phyloP scores from a whole-genome alignment of 2,888 invertebrate species.

The Ptychoptera contaminata region DNA sequence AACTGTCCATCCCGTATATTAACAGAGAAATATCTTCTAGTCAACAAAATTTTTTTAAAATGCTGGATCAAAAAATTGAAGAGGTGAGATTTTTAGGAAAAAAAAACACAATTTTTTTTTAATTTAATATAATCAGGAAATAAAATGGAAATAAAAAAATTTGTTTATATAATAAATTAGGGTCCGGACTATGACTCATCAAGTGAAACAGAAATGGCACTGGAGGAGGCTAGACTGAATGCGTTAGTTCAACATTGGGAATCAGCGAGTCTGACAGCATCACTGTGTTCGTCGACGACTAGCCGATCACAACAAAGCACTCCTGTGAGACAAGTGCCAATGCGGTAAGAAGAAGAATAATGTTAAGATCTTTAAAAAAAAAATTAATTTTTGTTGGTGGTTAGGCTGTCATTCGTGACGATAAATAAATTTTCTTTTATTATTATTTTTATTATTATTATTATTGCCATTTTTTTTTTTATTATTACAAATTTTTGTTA shows the following conservation, averaged over 20 bases:
- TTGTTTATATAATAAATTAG: conserved; percentile 29
- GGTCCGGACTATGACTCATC: conserved; percentile 69
- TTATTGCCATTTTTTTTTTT: too few species aligned
- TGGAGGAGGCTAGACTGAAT: conserved; percentile 50
- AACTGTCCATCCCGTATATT: conserved; percentile 16
- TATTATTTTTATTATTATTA: too few species aligned
- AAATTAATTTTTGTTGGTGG: too few species aligned
- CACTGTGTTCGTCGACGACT: conserved; percentile 32
- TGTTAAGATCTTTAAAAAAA: neutral
- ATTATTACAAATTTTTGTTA: too few species aligned
- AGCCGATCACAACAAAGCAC: conserved; percentile 38
- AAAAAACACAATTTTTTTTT: neutral
- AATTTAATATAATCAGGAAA: neutral
- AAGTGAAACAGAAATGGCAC: conserved; percentile 55
- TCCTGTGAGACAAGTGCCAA: conserved; percentile 31
- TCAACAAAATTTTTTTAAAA: conserved; percentile 83
- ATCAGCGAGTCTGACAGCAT: conserved; percentile 43
- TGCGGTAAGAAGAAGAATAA: conserved; percentile 7
- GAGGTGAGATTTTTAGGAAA: conserved; percentile 41
- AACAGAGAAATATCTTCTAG: conserved; percentile 76
- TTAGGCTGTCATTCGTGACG: too few species aligned
- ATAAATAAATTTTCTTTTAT: too few species aligned
- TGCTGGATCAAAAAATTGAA: conserved; percentile 85
- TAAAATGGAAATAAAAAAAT: neutral
- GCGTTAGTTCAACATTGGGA: conserved; percentile 62